Evolutionary conservation across 1,140 invertebrate species (phyloP), one percentile per base, ranked within the genome.

Genomic region (Microvelia longipes): DNA sequence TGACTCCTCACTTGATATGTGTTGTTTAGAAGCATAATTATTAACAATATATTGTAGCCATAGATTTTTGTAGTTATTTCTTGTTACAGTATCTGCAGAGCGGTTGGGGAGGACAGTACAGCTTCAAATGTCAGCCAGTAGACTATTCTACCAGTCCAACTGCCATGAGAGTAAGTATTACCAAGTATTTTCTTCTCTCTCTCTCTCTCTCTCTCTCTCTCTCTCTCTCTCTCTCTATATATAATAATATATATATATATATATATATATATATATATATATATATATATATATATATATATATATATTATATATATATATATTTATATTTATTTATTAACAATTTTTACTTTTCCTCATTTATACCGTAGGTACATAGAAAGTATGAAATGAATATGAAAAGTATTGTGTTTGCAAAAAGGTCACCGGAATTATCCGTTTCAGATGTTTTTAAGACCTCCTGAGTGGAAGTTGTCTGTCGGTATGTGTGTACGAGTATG

Each of bases 41-140:
- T n/a, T n/a, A n/a, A n/a, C n/a, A n/a, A n/a, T n/a, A n/a, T n/a
- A n/a, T n/a, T n/a, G n/a, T n/a, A n/a, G n/a, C n/a, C n/a, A n/a
- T n/a, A n/a, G n/a, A n/a, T n/a, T n/a, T n/a, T n/a, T n/a, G n/a
- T n/a, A n/a, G n/a, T n/a, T n/a, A n/a, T n/a, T n/a, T n/a, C n/a
- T n/a, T n/a, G n/a, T 74, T 73, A 14, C 81, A 92, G 90, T 91
- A 90, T 79, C 81, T 92, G 80, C 87, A 87, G 85, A 92, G 89
- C 74, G 90, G 90, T 68, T 92, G 90, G 89, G 89, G 87, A 84
- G 89, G 86, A 74, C 85, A 88, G 73, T 97, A 96, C 82, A 93
- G 90, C 82, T 92, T 94, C 78, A 86, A 86, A 74, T 98, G 94
- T 83, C 93, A 98, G 81, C 91, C 93, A 28, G 93, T 98, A 50